Conservation (phyloP, 2,113 vertebrate genomes). For the Scortum barcoo region DNA sequence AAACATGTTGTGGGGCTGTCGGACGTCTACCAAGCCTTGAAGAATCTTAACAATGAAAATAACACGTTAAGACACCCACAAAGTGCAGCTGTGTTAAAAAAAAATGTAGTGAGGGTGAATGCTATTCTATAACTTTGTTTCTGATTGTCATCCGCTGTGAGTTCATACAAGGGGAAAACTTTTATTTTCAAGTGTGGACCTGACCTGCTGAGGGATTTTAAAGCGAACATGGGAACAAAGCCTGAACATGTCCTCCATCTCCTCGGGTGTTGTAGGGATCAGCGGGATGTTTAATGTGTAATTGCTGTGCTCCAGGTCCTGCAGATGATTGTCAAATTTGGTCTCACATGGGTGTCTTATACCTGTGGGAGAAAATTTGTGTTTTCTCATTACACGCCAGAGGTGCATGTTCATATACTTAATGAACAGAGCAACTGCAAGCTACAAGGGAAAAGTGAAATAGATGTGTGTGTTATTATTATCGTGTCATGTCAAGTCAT, state of each 20-base stretch:
- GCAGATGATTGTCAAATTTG: slow-evolving; percentile 88
- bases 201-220: slow-evolving; percentile 96
- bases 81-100: background rate
- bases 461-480: background rate
- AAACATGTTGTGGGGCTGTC: slow-evolving; percentile 94
- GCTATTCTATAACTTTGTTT: background rate
- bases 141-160: background rate
- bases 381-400: slow-evolving; percentile 3
- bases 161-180: background rate
- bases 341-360: slow-evolving; percentile 87
- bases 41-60: slow-evolving; percentile 87
- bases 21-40: slow-evolving; percentile 94
- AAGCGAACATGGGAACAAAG: slow-evolving; percentile 96
- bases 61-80: background rate
- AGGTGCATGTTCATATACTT: background rate
- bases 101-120: background rate
- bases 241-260: slow-evolving; percentile 96
- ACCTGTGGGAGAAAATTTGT: slow-evolving; percentile 79
- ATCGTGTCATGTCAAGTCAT: background rate
- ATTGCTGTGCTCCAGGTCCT: slow-evolving; percentile 84
- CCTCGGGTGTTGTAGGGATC: slow-evolving; percentile 91
- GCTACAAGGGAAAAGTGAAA: background rate
- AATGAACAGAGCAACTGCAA: background rate
- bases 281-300: slow-evolving; percentile 86
- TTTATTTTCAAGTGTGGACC: slow-evolving; percentile 5